Percentiles rank a stretch among this genome's conserved stretches.
Conservation (phyloP, 2,888 invertebrate species). For the Tribolium freemani region DNA sequence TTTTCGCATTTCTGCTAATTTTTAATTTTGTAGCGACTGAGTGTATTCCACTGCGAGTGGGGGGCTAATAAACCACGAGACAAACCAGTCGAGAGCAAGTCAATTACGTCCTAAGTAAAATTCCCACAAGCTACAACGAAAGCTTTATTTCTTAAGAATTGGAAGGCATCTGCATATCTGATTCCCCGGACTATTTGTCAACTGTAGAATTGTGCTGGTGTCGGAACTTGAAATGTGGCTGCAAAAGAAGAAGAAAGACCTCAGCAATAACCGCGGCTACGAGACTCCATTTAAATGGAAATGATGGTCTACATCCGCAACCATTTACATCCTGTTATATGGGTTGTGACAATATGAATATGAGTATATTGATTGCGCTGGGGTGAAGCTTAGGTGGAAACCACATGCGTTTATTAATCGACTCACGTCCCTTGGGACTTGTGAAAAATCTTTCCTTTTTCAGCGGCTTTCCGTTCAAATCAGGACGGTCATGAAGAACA, state of each 20-base stretch:
- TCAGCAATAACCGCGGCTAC: constrained; percentile 59
- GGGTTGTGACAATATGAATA: constrained; percentile 55
- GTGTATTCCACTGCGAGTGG: constrained; percentile 1
- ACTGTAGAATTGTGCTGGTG: constrained; percentile 60
- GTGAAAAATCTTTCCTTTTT: background rate
- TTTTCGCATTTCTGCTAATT: background rate
- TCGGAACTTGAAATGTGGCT: constrained; percentile 61
- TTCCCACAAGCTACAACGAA: constrained; percentile 35
- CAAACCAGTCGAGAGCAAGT: constrained; percentile 23
- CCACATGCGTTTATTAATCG: constrained; percentile 24
- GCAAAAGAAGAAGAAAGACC: constrained; percentile 59
- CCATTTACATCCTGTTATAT: constrained; percentile 62
- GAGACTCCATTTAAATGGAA: constrained; percentile 64
- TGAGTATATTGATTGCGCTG: constrained; percentile 40
- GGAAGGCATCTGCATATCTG: constrained; percentile 58
- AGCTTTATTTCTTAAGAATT: constrained; percentile 46
- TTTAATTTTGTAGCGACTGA: background rate
- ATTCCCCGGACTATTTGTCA: constrained; percentile 60
- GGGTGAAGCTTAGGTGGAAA: constrained; percentile 1
- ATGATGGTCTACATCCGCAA: constrained; percentile 61
- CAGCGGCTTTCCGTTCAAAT: background rate
- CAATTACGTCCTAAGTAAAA: constrained; percentile 39
- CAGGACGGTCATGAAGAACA: constrained; percentile 3
- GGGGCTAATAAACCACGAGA: constrained; percentile 29
- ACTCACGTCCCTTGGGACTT: background rate